Evolutionary conservation across 2,113 vertebrate species (phyloP), one percentile per base, ranked within the genome.

Genomic region (Uria lomvia): DNA sequence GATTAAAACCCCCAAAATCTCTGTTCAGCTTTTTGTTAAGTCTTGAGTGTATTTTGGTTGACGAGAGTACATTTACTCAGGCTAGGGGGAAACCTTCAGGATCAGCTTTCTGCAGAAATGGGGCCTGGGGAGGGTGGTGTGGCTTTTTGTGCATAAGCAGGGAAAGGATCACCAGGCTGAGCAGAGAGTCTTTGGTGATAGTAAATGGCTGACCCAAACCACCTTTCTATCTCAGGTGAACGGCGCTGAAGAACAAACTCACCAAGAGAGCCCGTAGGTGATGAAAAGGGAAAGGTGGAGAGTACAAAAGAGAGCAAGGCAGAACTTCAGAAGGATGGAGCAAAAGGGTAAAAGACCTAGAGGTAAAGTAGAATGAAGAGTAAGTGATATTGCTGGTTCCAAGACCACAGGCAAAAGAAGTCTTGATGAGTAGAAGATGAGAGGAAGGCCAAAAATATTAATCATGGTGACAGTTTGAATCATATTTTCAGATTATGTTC

Each of bases 391-490:
- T 63, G 7, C 34, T 86, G 18, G 26, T 68, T 88, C 20, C 18
- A 76, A 63, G 47, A 71, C 65, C 34, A 74, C 13, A 65, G 55
- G 72, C 52, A 77, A 93, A 80, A 78, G 17, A 20, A 91, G 20
- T 49, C 36, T 72, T 92, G 73, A 88, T 66, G 42, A 92, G 67
- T 30, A 70, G 40, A 79, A 88, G 76, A 94, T 83, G 75, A 86
- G 47, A 75, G 12, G 26, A 85, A 94, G 58, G 74, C 20, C 40
- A 82, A 62, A 92, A 95, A 58, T 91, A 95, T 95, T 95, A 96
- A 95, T 97, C 89, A 95, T 34, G 2, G 8, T 92, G 86, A 82
- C 77, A 94, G 40, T 62, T 78, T 84, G 53, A 84, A 87, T 80
- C 65, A 50, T 63, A 67, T 92, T 92, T 86, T 91, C 86, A 62